Conservation (phyloP, 2,888 invertebrate species). For the Tenthredo amoena region DNA sequence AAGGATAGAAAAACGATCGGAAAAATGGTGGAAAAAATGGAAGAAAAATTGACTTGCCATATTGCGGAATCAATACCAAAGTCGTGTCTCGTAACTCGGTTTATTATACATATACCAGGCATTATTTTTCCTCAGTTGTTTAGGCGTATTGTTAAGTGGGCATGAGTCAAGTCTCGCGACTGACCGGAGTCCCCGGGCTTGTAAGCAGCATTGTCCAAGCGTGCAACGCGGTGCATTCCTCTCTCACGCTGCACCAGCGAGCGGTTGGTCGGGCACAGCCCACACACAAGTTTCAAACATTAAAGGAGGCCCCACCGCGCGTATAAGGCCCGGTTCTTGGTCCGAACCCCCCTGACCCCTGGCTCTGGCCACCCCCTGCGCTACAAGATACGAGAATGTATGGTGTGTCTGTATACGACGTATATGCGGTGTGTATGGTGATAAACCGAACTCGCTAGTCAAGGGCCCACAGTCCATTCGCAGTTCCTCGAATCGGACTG, state of each 20-base stretch:
- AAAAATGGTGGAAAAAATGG: not conserved
- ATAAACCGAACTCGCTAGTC: slow-evolving; percentile 51
- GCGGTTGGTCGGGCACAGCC: slow-evolving; percentile 62
- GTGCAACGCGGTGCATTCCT: slow-evolving; percentile 69
- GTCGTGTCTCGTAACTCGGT: not conserved
- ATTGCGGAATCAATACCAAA: not conserved
- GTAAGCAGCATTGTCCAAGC: slow-evolving; percentile 51
- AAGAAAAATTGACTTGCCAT: not conserved
- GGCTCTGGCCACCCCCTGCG: slow-evolving; percentile 43
- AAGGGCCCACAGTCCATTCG: slow-evolving; percentile 5
- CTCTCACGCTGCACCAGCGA: slow-evolving; percentile 74
- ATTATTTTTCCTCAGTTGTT: slow-evolving; percentile 36
- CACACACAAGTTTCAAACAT: slow-evolving; percentile 61
- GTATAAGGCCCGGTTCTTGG: slow-evolving; percentile 52
- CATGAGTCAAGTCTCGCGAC: slow-evolving; percentile 49
- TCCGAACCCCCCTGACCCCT: slow-evolving; percentile 36
- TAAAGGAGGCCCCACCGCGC: slow-evolving; percentile 54
- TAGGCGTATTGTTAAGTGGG: slow-evolving; percentile 49
- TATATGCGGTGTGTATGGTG: slow-evolving; percentile 40
- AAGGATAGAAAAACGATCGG: not conserved
- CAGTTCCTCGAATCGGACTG: slow-evolving; percentile 47
- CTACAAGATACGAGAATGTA: slow-evolving; percentile 53
- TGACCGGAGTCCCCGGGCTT: slow-evolving; percentile 26
- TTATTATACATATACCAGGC: not conserved
- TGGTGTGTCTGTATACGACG: slow-evolving; percentile 35